These are phyloP conservation scores for Trigoniulus corallinus DNA, from an alignment of 1,140 invertebrate genomes.

Conservation along the genomic window DNA sequence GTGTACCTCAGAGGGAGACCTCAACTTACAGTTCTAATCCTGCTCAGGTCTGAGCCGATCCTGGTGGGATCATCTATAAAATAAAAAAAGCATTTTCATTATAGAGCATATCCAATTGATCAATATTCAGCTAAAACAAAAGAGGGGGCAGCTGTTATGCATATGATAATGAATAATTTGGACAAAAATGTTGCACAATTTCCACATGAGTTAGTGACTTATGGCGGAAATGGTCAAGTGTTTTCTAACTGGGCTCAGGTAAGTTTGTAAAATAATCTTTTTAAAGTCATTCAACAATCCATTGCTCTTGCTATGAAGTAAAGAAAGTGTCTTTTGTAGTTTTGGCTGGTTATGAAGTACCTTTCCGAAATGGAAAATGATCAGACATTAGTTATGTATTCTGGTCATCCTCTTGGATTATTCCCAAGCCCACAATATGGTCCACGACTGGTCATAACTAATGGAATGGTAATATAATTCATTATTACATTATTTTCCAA, in stretches of 20 bases:
- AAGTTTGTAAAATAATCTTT: no score
- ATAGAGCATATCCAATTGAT: conserved; percentile 39
- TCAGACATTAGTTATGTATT: conserved; percentile 47
- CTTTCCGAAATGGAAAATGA: conserved; percentile 38
- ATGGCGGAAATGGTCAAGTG: conserved; percentile 52
- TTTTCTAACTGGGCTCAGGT: conserved; percentile 54
- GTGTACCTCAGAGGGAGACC: no score
- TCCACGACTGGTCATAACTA: conserved; percentile 47
- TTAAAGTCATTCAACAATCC: neutral
- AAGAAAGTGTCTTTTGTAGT: conserved; percentile 26
- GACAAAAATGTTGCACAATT: conserved; percentile 39
- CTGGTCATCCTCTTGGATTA: conserved; percentile 46
- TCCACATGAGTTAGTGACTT: conserved; percentile 37
- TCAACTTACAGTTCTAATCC: neutral
- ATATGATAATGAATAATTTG: conserved; percentile 50
- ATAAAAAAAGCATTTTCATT: conserved; percentile 8
- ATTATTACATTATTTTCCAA: conserved; percentile 2
- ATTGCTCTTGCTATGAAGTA: neutral
- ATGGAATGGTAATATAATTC: conserved; percentile 38
- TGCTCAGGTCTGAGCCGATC: neutral
- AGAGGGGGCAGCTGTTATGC: conserved; percentile 42
- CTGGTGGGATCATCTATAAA: neutral
- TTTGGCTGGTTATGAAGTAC: conserved; percentile 43
- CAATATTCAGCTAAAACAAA: conserved; percentile 33
- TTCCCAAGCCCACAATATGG: conserved; percentile 35